Conservation (phyloP, 2,888 invertebrate species). For the Stenotaenia linearis region DNA sequence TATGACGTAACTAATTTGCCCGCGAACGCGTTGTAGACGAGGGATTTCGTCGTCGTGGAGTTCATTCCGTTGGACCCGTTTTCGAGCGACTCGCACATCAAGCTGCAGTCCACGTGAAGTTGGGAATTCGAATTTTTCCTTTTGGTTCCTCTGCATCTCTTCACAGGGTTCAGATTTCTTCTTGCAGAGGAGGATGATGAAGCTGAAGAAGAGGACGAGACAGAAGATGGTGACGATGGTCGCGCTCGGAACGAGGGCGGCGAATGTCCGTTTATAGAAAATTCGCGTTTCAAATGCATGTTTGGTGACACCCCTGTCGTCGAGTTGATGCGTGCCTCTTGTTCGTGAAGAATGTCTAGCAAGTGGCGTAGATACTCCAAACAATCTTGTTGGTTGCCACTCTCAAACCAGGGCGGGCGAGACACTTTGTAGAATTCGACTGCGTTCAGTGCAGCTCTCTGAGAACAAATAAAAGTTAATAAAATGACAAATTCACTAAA, state of each 20-base stretch:
- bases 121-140: not conserved
- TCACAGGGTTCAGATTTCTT: not conserved
- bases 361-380: constrained; percentile 63
- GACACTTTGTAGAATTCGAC: constrained; percentile 64
- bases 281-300: too few relatives aligned
- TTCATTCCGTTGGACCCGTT: not conserved
- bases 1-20: constrained; percentile 69
- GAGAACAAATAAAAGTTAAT: constrained; percentile 11
- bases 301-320: not conserved
- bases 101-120: not conserved
- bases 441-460: constrained; percentile 61
- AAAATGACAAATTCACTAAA: not conserved
- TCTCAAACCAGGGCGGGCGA: constrained; percentile 69
- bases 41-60: constrained; percentile 39
- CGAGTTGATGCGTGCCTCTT: constrained; percentile 22
- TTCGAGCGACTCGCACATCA: not conserved
- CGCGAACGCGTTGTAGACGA: constrained; percentile 67
- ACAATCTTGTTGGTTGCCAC: constrained; percentile 78
- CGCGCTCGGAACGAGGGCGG: not conserved
- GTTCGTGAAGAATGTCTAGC: constrained; percentile 36
- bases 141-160: not conserved
- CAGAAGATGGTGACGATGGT: not conserved
- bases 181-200: not conserved
- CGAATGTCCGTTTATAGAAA: not conserved
- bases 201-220: not conserved